A percentile compares a stretch with the other conserved stretches of the same genome.
phyloP scores from a whole-genome alignment of 2,888 invertebrate genomes.

The Catocala sponsa region DNA sequence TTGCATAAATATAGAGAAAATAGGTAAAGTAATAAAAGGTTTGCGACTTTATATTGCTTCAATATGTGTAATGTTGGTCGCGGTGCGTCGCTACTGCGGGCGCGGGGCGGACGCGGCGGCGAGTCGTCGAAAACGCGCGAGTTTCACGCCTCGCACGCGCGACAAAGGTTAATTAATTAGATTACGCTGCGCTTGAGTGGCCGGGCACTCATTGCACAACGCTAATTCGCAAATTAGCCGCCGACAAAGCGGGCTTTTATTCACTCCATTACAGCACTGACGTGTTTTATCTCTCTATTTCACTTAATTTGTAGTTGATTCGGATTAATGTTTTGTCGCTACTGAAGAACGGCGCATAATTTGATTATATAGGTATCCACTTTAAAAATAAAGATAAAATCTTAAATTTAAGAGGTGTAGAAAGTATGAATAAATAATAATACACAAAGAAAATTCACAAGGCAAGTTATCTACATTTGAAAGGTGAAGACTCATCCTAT shows the following conservation, averaged over 20 bases:
- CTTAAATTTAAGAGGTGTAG: too few species aligned
- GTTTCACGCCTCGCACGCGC: conserved; percentile 55
- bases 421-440: too few species aligned
- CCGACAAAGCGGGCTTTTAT: conserved; percentile 74
- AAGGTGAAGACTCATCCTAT: too few species aligned
- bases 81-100: too few species aligned
- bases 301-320: conserved; percentile 68
- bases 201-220: conserved; percentile 71
- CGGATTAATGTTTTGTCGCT: conserved; percentile 42
- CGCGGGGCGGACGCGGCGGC: conserved; percentile 16
- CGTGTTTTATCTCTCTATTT: conserved; percentile 69
- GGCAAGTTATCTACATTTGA: too few species aligned
- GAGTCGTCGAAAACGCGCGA: conserved; percentile 40
- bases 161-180: conserved; percentile 81
- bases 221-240: conserved; percentile 82
- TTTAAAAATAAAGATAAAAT: background rate
- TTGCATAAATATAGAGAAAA: too few species aligned
- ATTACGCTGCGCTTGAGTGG: conserved; percentile 79
- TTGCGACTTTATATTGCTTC: too few species aligned
- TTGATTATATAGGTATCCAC: conserved; percentile 7
- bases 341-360: conserved; percentile 16
- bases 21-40: too few species aligned
- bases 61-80: too few species aligned
- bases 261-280: conserved; percentile 64
- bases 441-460: too few species aligned